These are phyloP conservation scores for Strigamia transsilvanica DNA, from an alignment of 2,888 invertebrate species.

Conservation along the genomic window DNA sequence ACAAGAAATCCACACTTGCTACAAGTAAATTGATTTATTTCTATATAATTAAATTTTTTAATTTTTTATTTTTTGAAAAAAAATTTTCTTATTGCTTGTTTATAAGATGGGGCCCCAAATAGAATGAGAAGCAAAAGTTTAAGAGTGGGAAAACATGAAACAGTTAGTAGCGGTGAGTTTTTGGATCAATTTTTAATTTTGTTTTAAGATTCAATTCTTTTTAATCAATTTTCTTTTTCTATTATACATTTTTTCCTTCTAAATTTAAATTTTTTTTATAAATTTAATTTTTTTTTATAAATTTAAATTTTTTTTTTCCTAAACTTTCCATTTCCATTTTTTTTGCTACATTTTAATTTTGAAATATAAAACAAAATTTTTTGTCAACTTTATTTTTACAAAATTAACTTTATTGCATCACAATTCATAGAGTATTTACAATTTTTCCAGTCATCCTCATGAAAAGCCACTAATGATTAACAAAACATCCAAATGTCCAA, in stretches of 20 bases:
- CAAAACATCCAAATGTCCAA: no score
- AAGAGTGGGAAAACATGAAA: not conserved
- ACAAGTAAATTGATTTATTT: slow-evolving; percentile 28
- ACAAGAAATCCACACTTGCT: not conserved
- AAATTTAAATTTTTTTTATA: no score
- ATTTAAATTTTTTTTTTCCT: no score
- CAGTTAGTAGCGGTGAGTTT: not conserved
- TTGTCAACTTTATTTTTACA: no score
- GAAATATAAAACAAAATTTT: no score
- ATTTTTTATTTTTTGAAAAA: slow-evolving; percentile 7
- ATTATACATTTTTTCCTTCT: not conserved
- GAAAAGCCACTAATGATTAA: no score
- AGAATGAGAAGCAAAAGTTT: slow-evolving; percentile 38
- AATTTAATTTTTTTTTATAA: not conserved
- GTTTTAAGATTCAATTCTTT: not conserved
- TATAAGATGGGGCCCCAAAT: slow-evolving; percentile 51
- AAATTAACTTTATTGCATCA: not conserved
- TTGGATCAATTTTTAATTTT: not conserved
- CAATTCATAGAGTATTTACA: not conserved
- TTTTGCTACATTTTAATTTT: no score
- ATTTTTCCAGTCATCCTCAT: no score
- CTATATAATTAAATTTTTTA: not conserved
- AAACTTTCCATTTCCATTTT: no score
- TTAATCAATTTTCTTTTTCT: not conserved
- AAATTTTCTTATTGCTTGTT: slow-evolving; percentile 44